Percentiles rank a stretch among this genome's conserved stretches.
These are phyloP conservation scores for Esox niger DNA, from an alignment of 2,113 vertebrate species.

Conservation along the genomic window DNA sequence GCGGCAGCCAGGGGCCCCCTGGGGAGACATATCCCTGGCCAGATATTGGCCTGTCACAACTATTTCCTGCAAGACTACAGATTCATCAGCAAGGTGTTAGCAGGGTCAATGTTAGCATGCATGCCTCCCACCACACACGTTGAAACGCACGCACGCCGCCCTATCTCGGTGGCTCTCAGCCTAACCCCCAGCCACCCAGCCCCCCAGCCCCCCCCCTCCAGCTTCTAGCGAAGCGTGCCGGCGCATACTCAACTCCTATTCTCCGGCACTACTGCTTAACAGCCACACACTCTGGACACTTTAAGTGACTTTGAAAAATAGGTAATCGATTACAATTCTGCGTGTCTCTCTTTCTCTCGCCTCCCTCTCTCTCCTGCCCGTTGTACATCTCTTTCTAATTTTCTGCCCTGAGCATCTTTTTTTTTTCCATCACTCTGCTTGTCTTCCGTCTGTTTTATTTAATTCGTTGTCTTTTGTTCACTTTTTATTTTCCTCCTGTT, in stretches of 20 bases:
- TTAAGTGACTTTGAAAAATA: constrained; percentile 95
- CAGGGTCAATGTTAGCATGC: too few species aligned
- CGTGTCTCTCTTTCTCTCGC: constrained; percentile 65
- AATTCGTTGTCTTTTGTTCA: constrained; percentile 13
- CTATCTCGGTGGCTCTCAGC: neutral
- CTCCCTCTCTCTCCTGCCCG: constrained; percentile 19
- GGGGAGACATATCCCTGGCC: too few species aligned
- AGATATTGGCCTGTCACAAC: too few species aligned
- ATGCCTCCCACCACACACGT: too few species aligned
- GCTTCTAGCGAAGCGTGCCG: constrained; percentile 74
- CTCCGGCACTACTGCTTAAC: constrained; percentile 75
- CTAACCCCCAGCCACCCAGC: constrained; percentile 60
- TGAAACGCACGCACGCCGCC: too few species aligned
- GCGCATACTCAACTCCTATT: constrained; percentile 79
- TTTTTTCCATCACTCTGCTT: constrained; percentile 30
- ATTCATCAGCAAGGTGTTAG: too few species aligned
- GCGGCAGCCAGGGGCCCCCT: too few species aligned
- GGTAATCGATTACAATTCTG: constrained; percentile 91
- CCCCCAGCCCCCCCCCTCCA: constrained; percentile 57
- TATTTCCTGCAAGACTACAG: too few species aligned
- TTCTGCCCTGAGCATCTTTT: constrained; percentile 26
- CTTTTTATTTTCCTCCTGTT: too few species aligned
- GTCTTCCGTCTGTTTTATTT: constrained; percentile 32
- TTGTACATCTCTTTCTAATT: constrained; percentile 32
- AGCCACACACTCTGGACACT: constrained; percentile 75